These are phyloP conservation scores for Drosophila setifemur DNA, from an alignment of 1,140 invertebrate genomes.

Conservation along the genomic window DNA sequence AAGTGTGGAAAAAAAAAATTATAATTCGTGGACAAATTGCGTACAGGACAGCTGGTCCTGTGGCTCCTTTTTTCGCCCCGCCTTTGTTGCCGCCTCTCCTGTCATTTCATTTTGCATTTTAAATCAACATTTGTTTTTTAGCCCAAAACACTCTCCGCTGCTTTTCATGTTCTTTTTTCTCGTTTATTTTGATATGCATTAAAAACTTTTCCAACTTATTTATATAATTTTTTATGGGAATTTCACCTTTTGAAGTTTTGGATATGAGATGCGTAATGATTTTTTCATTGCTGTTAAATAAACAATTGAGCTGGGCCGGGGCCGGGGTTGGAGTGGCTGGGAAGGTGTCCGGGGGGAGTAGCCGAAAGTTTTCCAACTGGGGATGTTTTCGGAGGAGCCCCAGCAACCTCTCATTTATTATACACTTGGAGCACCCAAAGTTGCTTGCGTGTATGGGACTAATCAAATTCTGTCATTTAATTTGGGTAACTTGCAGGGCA, in stretches of 20 bases:
- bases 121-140: slow-evolving; percentile 45
- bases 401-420: slow-evolving; percentile 23
- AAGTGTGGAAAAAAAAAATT: slow-evolving; percentile 37
- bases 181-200: slow-evolving; percentile 55
- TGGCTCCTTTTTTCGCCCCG: background rate
- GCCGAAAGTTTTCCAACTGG: slow-evolving; percentile 49
- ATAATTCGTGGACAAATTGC: slow-evolving; percentile 54
- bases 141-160: background rate
- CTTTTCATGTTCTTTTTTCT: slow-evolving; percentile 16
- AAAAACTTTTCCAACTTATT: slow-evolving; percentile 61
- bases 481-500: slow-evolving; percentile 46
- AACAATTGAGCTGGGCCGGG: slow-evolving; percentile 46
- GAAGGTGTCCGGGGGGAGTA: background rate
- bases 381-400: slow-evolving; percentile 20
- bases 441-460: slow-evolving; percentile 59
- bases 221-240: slow-evolving; percentile 57
- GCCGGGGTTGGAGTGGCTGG: background rate
- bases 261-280: slow-evolving; percentile 71
- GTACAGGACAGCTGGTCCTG: slow-evolving; percentile 26
- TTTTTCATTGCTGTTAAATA: slow-evolving; percentile 76
- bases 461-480: slow-evolving; percentile 69
- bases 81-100: background rate
- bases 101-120: slow-evolving; percentile 66
- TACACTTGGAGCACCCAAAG: slow-evolving; percentile 8
- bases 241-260: slow-evolving; percentile 68